Evolutionary conservation across 35 echinoderm and acorn worm genomes (phyloP), one percentile per base, ranked within the genome.

Genomic region (Lytechinus pictus): DNA sequence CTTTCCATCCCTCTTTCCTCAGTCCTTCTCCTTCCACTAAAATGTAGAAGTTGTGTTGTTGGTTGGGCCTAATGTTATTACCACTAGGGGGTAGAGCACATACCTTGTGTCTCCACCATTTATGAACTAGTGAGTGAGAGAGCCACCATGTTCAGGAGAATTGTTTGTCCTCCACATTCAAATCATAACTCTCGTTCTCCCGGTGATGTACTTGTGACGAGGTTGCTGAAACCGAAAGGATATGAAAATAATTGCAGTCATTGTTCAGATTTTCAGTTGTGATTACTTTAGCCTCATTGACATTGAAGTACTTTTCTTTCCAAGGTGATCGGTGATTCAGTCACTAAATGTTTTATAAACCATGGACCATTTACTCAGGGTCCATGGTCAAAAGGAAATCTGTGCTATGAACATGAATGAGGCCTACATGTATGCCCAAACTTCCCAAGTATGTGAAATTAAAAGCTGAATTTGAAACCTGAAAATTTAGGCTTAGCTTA

Each of bases 31-130:
- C 66, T 79, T 79, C 66, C 4, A 79, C n/a, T 24, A 24, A 24
- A 79, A 79, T 16, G 24, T 6, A 1, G 6, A 6, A 21, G 61
- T 71, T 71, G 61, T 71, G 19, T 79, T 79, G 66, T 79, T 79
- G 19, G 66, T 79, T 16, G 66, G 66, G 66, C 66, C 66, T 79
- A 79, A 79, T 79, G 66, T 79, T 79, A 79, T 79, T 79, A 79
- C 66, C 66, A 79, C 66, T 79, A 79, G 66, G 66, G 66, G 66
- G 66, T 79, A 79, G 66, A 79, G 66, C 66, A 79, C 66, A 79
- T 79, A 79, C 66, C 66, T 24, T 79, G 7, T n/a, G 66, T 79
- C 66, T 24, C 66, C 21, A n/a, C 66, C 16, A 79, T 79, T 79
- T 79, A 79, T 24, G 19, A 79, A 16, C 66, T 14, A 79, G 66